A percentile compares a stretch with the other conserved stretches of the same genome.
phyloP scores from a whole-genome alignment of 2,888 invertebrate genomes.

The Melinaea marsaeus region DNA sequence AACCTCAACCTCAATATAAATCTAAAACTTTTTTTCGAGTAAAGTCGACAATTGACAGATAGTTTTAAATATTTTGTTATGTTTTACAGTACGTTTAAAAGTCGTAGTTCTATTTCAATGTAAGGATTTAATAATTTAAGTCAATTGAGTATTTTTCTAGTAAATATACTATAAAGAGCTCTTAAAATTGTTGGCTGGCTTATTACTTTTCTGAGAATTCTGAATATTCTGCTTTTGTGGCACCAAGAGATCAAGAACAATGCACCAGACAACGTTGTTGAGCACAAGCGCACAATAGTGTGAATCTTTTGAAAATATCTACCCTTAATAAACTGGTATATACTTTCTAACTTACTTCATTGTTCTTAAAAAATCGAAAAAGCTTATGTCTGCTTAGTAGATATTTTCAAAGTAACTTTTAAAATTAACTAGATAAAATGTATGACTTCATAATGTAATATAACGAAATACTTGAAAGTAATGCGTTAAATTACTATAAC shows the following conservation, averaged over 20 bases:
- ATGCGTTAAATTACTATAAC: background rate
- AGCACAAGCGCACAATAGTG: background rate
- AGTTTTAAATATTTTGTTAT: too few species aligned
- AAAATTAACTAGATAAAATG: background rate
- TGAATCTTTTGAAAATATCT: background rate
- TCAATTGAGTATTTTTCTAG: constrained; percentile 23
- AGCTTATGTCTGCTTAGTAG: background rate
- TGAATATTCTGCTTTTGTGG: background rate
- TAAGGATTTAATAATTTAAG: too few species aligned
- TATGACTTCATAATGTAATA: background rate
- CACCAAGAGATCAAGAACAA: background rate
- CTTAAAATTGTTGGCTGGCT: constrained; percentile 8
- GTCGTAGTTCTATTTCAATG: too few species aligned
- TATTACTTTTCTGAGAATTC: background rate
- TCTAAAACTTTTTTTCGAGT: too few species aligned
- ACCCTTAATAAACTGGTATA: background rate
- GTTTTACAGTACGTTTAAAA: too few species aligned
- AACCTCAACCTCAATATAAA: too few species aligned
- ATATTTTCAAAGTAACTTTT: background rate
- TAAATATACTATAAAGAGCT: constrained; percentile 25
- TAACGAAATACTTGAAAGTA: background rate
- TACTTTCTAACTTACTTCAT: background rate
- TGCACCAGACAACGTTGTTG: background rate
- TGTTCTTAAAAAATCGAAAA: background rate
- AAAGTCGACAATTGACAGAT: too few species aligned